phyloP scores from a whole-genome alignment of 2,888 invertebrate species.

The Acrobeloides nanus region DNA sequence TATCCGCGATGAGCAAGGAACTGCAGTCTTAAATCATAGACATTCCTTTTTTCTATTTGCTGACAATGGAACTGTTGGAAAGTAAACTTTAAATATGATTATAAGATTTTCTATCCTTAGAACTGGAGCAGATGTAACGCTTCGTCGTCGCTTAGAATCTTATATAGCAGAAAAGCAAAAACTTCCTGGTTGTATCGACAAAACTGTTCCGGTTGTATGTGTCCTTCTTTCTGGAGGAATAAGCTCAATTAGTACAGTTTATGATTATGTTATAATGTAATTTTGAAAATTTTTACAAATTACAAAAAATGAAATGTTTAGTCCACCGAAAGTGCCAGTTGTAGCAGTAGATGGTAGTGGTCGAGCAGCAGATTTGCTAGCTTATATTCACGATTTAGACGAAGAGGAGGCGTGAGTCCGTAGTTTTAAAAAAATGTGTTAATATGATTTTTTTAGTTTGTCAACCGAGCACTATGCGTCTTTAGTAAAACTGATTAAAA shows the following conservation, averaged over 20 bases:
- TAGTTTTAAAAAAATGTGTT: too few species aligned
- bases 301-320: slow-evolving; percentile 13
- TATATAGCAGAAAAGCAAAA: slow-evolving; percentile 64
- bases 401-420: slow-evolving; percentile 42
- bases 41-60: slow-evolving; percentile 94
- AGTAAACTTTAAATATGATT: slow-evolving; percentile 20
- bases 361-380: slow-evolving; percentile 84
- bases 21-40: slow-evolving; percentile 71
- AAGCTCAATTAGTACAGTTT: slow-evolving; percentile 86
- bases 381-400: slow-evolving; percentile 79
- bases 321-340: slow-evolving; percentile 85
- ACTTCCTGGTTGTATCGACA: too few species aligned
- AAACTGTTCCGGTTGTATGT: slow-evolving; percentile 85
- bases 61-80: slow-evolving; percentile 88
- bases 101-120: slow-evolving; percentile 31
- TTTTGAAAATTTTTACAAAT: too few species aligned
- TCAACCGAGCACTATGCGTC: too few species aligned
- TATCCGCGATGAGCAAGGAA: slow-evolving; percentile 34
- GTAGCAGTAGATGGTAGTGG: slow-evolving; percentile 66
- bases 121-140: slow-evolving; percentile 72
- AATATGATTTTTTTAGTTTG: too few species aligned
- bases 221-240: slow-evolving; percentile 95
- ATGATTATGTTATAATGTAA: slow-evolving; percentile 78
- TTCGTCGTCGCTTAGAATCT: slow-evolving; percentile 86
- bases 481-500: slow-evolving; percentile 81